These are phyloP conservation scores for Pogonophryne albipinna DNA, from an alignment of 2,797 vertebrate genomes.

Conservation along the genomic window DNA sequence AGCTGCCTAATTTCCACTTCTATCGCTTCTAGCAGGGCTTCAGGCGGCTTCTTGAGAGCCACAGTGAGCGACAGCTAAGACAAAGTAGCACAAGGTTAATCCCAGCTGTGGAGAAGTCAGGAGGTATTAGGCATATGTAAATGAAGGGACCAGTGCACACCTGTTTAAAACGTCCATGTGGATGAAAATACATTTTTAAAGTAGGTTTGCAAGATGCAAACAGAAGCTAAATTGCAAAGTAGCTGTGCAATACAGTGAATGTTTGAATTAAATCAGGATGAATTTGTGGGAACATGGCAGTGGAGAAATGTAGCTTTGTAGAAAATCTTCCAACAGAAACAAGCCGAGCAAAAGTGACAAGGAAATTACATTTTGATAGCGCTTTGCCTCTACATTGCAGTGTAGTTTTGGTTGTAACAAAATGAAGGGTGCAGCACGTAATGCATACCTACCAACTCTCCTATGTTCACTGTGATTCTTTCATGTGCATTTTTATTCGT, in stretches of 20 bases:
- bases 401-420: background rate
- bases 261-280: constrained; percentile 8
- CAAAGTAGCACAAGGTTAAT: constrained; percentile 79
- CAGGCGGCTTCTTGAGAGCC: constrained; percentile 44
- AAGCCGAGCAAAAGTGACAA: background rate
- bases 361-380: background rate
- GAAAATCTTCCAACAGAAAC: background rate
- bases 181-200: constrained; percentile 21
- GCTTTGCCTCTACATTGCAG: background rate
- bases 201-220: constrained; percentile 35
- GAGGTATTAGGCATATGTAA: constrained; percentile 75
- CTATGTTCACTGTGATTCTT: background rate
- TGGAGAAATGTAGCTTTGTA: background rate
- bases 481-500: background rate
- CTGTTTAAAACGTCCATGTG: constrained; percentile 57
- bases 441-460: background rate
- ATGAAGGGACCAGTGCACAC: constrained; percentile 64
- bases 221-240: constrained; percentile 8
- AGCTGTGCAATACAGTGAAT: background rate
- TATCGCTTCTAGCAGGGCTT: constrained; percentile 68
- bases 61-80: constrained; percentile 65
- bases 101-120: constrained; percentile 63
- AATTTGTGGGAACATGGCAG: background rate
- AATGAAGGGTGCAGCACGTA: background rate
- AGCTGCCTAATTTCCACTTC: constrained; percentile 77